Conservation (phyloP, 2,888 invertebrate species). For the Yponomeuta sedellus region DNA sequence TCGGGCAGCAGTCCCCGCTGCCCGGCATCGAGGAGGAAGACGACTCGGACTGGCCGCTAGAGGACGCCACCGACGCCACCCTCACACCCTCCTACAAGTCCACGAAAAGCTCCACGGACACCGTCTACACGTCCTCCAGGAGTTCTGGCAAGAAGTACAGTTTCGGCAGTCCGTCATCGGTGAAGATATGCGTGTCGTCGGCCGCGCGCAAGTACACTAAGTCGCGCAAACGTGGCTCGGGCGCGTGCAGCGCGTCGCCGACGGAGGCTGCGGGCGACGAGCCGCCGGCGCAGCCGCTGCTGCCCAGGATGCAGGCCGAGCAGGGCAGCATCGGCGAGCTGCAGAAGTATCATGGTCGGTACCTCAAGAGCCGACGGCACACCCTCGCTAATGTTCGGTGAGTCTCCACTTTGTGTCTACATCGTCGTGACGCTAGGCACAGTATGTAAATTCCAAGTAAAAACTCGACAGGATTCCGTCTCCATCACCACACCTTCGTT, state of each 20-base stretch:
- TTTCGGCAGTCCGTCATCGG: conserved; percentile 76
- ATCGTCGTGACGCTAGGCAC: background rate
- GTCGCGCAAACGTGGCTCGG: conserved; percentile 69
- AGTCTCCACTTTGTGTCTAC: conserved; percentile 56
- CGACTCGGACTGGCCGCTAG: conserved; percentile 78
- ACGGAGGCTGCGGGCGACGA: conserved; percentile 50
- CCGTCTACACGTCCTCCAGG: conserved; percentile 66
- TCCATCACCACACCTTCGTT: too few relatives aligned
- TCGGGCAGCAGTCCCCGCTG: conserved; percentile 82
- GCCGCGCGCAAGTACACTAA: conserved; percentile 68
- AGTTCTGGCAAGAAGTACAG: conserved; percentile 71
- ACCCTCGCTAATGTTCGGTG: conserved; percentile 95
- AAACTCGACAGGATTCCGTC: too few relatives aligned
- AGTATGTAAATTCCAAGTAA: too few relatives aligned
- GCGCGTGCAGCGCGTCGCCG: conserved; percentile 44
- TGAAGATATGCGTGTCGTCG: conserved; percentile 74
- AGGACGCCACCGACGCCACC: conserved; percentile 69
- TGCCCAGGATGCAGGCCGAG: conserved; percentile 91
- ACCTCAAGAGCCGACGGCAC: conserved; percentile 90
- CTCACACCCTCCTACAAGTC: conserved; percentile 71
- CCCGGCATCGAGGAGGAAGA: conserved; percentile 90
- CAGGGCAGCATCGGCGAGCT: conserved; percentile 94
- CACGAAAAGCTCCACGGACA: conserved; percentile 69
- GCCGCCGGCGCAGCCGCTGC: conserved; percentile 46
- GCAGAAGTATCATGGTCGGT: conserved; percentile 90